Base-by-base conservation (phyloP, 2,113 vertebrate genomes). In the Anser cygnoides region DNA sequence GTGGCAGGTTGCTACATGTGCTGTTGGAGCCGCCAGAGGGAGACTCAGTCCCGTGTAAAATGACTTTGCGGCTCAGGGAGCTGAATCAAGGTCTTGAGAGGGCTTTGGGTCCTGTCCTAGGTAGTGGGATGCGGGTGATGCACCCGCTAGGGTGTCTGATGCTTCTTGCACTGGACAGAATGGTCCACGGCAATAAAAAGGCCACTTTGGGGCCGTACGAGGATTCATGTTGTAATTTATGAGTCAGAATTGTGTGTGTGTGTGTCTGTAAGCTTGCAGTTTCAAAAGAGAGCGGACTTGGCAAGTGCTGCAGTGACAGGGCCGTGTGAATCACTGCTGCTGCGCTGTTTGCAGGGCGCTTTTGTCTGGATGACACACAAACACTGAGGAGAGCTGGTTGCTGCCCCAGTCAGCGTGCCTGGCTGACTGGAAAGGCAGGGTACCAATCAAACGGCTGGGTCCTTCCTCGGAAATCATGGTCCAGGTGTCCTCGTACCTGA, bases 341-440 rank as follows among this genome's bases (percentile, higher is more conserved):
- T 63, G 76, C 75, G 21, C 59, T 90, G 65, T 93, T 92, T 92
- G 77, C 82, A 84, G 77, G 90, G 76, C 52, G 20, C 61, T 78
- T 62, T 58, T 72, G n/a, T 87, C 39, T 92, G 86, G 19, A 22
- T 84, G 21, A n/a, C 61, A 10, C 1, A 0, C 58, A 66, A 20
- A 54, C 28, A 65, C 33, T n/a, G 62, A 75, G 59, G 46, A 86
- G 49, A 37, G 6, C 0, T 28, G 29, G 31, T 54, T 84, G 58
- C 77, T 85, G 54, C 37, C 39, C 50, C 1, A 0, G 2, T 63
- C 46, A 10, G 33, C 5, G 8, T 81, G 44, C 55, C 46, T 43
- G 28, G 63, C 68, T 80, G 68, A 43, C n/a, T 29, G 13, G 67
- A 59, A 26, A 52, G 5, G 28, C 43, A 49, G 68, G 17, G 28